Percentiles rank a stretch among this genome's conserved stretches.
phyloP scores from a whole-genome alignment of 2,888 invertebrate genomes.

The Acronicta aceris region DNA sequence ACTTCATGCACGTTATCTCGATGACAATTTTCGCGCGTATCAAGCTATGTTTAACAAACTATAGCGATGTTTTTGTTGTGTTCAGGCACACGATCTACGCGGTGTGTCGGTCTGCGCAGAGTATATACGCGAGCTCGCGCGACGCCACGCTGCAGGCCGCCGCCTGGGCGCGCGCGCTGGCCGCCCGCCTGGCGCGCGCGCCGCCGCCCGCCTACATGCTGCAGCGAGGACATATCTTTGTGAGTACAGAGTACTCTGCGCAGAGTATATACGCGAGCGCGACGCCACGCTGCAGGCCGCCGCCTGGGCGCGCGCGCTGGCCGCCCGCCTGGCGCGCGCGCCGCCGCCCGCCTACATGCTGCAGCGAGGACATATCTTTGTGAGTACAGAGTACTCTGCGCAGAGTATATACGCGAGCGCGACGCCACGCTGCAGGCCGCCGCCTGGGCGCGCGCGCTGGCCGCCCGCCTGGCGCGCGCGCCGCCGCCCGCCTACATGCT shows the following conservation, averaged over 20 bases:
- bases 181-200: constrained; percentile 71
- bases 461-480: constrained; percentile 71
- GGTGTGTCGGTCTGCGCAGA: constrained; percentile 94
- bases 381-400: constrained; percentile 56
- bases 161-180: constrained; percentile 94
- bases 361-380: constrained; percentile 69
- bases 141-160: constrained; percentile 94
- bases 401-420: constrained; percentile 80
- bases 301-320: constrained; percentile 94
- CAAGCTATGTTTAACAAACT: no score
- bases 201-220: constrained; percentile 63
- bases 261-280: constrained; percentile 80
- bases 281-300: constrained; percentile 94
- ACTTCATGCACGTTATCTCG: no score
- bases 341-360: constrained; percentile 63
- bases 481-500: constrained; percentile 63
- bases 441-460: constrained; percentile 94
- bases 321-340: constrained; percentile 71
- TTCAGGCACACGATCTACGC: constrained; percentile 76
- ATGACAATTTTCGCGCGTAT: no score
- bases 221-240: constrained; percentile 69
- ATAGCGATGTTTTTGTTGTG: not conserved
- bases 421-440: constrained; percentile 94
- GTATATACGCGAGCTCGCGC: constrained; percentile 93
- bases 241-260: constrained; percentile 56